Evolutionary conservation across 2,888 invertebrate genomes (phyloP).

Genomic region (Pammene aurita): DNA sequence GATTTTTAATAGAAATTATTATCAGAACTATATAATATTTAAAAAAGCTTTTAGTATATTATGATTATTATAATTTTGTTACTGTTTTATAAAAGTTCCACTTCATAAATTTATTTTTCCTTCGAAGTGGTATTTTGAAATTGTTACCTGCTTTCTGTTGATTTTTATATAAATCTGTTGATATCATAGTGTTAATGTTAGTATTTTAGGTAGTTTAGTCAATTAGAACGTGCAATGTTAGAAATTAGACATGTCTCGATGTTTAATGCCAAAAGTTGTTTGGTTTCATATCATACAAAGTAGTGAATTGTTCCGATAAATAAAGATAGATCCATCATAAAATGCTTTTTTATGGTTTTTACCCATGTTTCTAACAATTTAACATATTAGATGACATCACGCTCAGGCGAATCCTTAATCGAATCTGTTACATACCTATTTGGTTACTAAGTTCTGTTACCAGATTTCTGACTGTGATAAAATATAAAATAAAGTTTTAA

Average conservation of each 20-base stretch:
- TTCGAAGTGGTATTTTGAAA: slow-evolving; percentile 58
- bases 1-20: slow-evolving; percentile 48
- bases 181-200: slow-evolving; percentile 39
- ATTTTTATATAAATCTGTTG: slow-evolving; percentile 58
- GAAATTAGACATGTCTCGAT: slow-evolving; percentile 66
- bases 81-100: slow-evolving; percentile 33
- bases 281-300: slow-evolving; percentile 77
- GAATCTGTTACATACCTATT: no score
- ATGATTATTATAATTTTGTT: slow-evolving; percentile 35
- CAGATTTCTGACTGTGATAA: no score
- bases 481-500: no score
- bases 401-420: no score
- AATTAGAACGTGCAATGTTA: slow-evolving; percentile 79
- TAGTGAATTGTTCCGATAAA: slow-evolving; percentile 79
- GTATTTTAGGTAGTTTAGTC: slow-evolving; percentile 48
- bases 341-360: slow-evolving; percentile 46
- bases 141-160: slow-evolving; percentile 54
- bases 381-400: no score
- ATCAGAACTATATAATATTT: slow-evolving; percentile 59
- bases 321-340: slow-evolving; percentile 64
- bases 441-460: no score
- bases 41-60: slow-evolving; percentile 43
- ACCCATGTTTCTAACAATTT: no score
- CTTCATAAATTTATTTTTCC: slow-evolving; percentile 17
- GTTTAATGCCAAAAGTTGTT: slow-evolving; percentile 75